Percentiles rank a stretch among this genome's conserved stretches.
Conservation (phyloP, 2,888 invertebrate genomes). For the Smittia sp. region DNA sequence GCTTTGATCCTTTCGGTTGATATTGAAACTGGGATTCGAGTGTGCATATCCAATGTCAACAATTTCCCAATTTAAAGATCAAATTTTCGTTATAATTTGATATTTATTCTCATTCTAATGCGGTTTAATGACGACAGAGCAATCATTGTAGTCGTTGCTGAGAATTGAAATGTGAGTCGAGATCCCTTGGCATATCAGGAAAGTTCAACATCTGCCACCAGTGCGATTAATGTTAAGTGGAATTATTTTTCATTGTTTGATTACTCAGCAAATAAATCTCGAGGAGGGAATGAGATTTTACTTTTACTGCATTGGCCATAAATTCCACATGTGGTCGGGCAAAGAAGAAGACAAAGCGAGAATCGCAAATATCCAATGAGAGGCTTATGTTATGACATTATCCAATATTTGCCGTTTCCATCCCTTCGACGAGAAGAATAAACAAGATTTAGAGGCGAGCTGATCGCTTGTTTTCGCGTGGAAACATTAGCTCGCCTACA, state of each 20-base stretch:
- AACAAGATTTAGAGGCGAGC: not conserved
- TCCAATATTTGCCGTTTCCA: not conserved
- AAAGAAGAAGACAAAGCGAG: not conserved
- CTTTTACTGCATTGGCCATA: not conserved
- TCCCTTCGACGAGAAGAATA: not conserved
- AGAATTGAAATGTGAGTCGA: not conserved
- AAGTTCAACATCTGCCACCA: not conserved
- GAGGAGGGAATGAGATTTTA: not conserved
- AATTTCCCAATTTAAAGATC: slow-evolving; percentile 8
- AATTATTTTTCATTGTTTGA: slow-evolving; percentile 8
- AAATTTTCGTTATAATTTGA: slow-evolving; percentile 8
- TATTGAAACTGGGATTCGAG: not conserved
- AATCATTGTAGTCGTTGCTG: not conserved
- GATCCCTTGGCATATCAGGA: not conserved
- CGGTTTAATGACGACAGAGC: not conserved
- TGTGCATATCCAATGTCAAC: not conserved
- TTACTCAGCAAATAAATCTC: not conserved
- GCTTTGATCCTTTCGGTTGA: not conserved
- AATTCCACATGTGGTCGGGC: not conserved
- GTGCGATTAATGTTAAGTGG: slow-evolving; percentile 4
- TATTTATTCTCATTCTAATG: slow-evolving; percentile 4
- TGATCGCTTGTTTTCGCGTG: not conserved
- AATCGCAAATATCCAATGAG: not conserved
- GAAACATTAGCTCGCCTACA: not conserved
- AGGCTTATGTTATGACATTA: not conserved